These are phyloP conservation scores for Drosophila funebris DNA, from an alignment of 1,140 invertebrate genomes.

Conservation along the genomic window DNA sequence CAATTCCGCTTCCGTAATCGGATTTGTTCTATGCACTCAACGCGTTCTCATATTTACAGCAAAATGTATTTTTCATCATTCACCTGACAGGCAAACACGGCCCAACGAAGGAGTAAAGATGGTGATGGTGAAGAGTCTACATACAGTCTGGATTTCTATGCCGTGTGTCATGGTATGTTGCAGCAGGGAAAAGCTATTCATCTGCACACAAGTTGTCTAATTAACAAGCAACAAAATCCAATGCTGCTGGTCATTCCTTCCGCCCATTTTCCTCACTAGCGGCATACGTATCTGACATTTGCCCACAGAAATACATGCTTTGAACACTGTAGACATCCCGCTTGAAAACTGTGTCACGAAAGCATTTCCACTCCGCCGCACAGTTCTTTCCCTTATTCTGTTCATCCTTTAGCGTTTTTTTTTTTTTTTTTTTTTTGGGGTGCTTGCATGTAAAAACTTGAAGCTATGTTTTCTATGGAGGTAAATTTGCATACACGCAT, in stretches of 20 bases:
- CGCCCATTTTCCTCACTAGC: not conserved
- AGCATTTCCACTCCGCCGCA: not conserved
- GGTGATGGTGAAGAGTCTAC: not conserved
- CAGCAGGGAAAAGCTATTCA: slow-evolving; percentile 20
- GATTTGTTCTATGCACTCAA: slow-evolving; percentile 75
- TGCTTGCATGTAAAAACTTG: slow-evolving; percentile 35
- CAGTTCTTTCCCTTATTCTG: not conserved
- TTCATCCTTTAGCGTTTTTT: not conserved
- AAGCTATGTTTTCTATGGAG: slow-evolving; percentile 41
- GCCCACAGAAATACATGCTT: slow-evolving; percentile 32
- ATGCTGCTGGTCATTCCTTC: slow-evolving; percentile 8
- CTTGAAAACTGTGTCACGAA: slow-evolving; percentile 29
- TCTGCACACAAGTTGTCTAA: slow-evolving; percentile 67
- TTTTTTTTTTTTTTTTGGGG: not conserved
- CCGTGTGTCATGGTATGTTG: not conserved
- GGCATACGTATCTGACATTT: slow-evolving; percentile 28
- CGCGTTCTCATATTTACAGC: slow-evolving; percentile 40
- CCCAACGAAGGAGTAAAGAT: not conserved
- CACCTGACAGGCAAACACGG: slow-evolving; percentile 10
- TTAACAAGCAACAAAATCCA: slow-evolving; percentile 59
- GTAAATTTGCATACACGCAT: slow-evolving; percentile 76
- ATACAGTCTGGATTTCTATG: not conserved
- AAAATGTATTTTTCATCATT: slow-evolving; percentile 22
- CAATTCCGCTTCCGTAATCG: slow-evolving; percentile 67
- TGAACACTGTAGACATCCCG: slow-evolving; percentile 33